Evolutionary conservation across 2,797 vertebrate species (phyloP), one percentile per base, ranked within the genome.

Genomic region (Bradypodion ventrale): DNA sequence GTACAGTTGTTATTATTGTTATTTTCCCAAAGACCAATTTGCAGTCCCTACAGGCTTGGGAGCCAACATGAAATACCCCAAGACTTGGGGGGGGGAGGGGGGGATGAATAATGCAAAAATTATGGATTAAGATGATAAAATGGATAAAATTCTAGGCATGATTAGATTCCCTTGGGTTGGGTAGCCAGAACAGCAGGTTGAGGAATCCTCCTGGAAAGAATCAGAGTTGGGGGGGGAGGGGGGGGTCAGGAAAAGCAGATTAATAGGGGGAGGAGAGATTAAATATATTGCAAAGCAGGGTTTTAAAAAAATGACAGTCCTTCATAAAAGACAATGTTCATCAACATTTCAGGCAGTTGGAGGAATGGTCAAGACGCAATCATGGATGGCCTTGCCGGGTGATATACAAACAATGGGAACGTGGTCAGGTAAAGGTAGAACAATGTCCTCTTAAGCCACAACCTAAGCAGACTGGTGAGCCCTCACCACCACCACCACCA

Each of bases 191-290:
- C 94, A 95, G 95, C 94, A 95, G 94, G 94, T 94, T 87, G 91
- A 92, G 93, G 83, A 93, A 95, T 94, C 94, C 93, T 94, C 91
- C 82, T 92, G 93, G 92, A 94, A n/a, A n/a, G 95, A 96, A 96
- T 95, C 95, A 96, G 90, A 91, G 90, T 92, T 95, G 94, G 95
- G 49, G n/a, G n/a, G n/a, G n/a, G n/a, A n/a, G n/a, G n/a, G n/a
- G n/a, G 49, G 49, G 92, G 95, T 96, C 95, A 95, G 93, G 87
- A 87, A 96, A 96, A 96, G 93, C 92, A 95, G 95, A 96, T 95
- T 96, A 96, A 93, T 92, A 87, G 89, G 79, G 79, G 92, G 93
- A 93, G 81, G 80, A 92, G 94, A 94, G 94, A 96, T 96, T 95
- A 95, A 96, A 92, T 92, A 89, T 89, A 83, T 92, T 95, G 94